phyloP scores from a whole-genome alignment of 2,797 vertebrate species.

The Coregonus ussuriensis region DNA sequence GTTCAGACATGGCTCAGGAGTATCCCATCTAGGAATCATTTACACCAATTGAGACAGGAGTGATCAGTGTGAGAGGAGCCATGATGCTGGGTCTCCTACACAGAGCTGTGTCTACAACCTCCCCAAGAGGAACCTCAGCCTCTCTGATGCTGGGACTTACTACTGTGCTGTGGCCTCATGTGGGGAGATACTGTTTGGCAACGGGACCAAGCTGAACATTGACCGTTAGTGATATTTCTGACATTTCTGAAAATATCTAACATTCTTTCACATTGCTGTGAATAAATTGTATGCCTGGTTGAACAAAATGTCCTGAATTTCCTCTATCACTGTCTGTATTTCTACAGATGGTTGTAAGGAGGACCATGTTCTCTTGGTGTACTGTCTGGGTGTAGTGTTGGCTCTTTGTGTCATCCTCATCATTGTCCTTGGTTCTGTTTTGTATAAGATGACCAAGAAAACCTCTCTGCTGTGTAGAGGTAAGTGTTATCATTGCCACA shows the following conservation, averaged over 20 bases:
- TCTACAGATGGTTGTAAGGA: not conserved
- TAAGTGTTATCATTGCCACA: constrained; percentile 2
- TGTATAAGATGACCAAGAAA: constrained; percentile 21
- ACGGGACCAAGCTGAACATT: not conserved
- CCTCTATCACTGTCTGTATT: not conserved
- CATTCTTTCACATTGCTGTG: not conserved
- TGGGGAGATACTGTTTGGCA: constrained; percentile 12
- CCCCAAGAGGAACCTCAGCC: constrained; percentile 13
- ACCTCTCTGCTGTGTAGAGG: constrained; percentile 16
- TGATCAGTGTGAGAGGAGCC: constrained; percentile 3
- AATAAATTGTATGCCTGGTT: not conserved
- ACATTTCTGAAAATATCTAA: not conserved
- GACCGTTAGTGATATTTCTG: not conserved
- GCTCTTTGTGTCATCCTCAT: not conserved
- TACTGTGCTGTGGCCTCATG: constrained; percentile 15
- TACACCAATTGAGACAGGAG: constrained; percentile 5
- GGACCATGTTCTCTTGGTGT: not conserved
- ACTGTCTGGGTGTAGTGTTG: not conserved
- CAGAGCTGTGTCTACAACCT: constrained; percentile 14
- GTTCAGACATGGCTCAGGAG: constrained; percentile 1
- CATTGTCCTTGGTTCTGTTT: not conserved
- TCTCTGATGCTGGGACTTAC: constrained; percentile 18
- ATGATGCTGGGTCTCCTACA: constrained; percentile 10
- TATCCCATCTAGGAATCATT: constrained; percentile 3
- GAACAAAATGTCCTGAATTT: constrained; percentile 20